These are phyloP conservation scores for Ethmia dodecea DNA, from an alignment of 2,888 invertebrate genomes.

Conservation along the genomic window DNA sequence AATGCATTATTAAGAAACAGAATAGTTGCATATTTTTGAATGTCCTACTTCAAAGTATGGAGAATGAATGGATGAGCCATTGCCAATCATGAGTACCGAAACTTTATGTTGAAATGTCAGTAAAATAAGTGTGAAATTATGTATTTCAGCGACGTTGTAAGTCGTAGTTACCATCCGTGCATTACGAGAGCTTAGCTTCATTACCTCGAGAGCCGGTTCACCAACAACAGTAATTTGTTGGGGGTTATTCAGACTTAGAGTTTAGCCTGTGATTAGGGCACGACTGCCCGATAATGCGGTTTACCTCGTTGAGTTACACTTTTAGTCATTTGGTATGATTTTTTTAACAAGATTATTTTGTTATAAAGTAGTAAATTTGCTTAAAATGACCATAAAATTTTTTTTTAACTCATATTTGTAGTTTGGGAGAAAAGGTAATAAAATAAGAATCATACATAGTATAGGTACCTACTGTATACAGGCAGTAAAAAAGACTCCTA, in stretches of 20 bases:
- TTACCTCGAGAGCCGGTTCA: conserved; percentile 22
- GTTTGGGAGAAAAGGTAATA: too few species aligned
- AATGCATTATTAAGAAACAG: too few species aligned
- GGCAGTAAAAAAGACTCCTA: too few species aligned
- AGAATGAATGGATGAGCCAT: too few species aligned
- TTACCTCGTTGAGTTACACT: conserved; percentile 20
- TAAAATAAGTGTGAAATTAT: conserved; percentile 2
- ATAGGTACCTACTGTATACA: too few species aligned
- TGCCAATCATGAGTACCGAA: too few species aligned
- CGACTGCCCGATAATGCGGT: conserved; percentile 37
- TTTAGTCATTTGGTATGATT: conserved; percentile 1
- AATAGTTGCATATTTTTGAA: too few species aligned
- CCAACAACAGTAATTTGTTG: conserved; percentile 46
- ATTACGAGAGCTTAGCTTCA: conserved; percentile 19
- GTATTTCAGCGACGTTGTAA: conserved; percentile 6
- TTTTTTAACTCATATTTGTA: too few species aligned
- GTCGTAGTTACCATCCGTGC: conserved; percentile 7
- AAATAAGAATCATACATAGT: too few species aligned
- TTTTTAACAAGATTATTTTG: conserved; percentile 4
- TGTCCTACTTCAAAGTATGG: too few species aligned
- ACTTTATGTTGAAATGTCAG: neutral
- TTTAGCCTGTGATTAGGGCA: conserved; percentile 34
- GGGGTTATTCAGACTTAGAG: conserved; percentile 30
- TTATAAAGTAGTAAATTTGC: too few species aligned
- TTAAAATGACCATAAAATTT: too few species aligned